Conservation (phyloP, 1,140 invertebrate genomes). For the Drosophila ercepeae region DNA sequence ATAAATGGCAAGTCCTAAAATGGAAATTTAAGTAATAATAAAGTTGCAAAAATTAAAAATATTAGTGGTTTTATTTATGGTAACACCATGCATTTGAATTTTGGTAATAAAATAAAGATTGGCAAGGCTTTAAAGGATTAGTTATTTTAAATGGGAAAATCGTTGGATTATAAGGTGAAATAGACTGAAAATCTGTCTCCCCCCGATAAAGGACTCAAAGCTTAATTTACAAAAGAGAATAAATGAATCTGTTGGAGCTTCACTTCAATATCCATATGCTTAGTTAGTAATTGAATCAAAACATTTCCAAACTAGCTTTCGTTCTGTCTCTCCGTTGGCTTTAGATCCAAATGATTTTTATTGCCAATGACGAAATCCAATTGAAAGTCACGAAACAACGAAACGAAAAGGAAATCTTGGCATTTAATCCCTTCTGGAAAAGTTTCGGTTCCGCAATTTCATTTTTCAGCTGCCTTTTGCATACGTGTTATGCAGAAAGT, state of each 20-base stretch:
- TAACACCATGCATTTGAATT: no score
- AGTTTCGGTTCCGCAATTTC: conserved; percentile 35
- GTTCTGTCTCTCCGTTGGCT: conserved; percentile 44
- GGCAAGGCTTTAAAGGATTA: no score
- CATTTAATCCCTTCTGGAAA: conserved; percentile 60
- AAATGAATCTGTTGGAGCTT: background rate
- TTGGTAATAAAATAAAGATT: no score
- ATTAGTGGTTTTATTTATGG: conserved; percentile 5
- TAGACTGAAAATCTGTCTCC: conserved; percentile 18
- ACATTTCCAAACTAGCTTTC: conserved; percentile 63
- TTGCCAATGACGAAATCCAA: conserved; percentile 73
- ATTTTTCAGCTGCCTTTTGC: conserved; percentile 48
- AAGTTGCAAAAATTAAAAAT: conserved; percentile 73
- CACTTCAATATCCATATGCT: conserved; percentile 3
- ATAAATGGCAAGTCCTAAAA: conserved; percentile 28
- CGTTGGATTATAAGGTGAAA: no score
- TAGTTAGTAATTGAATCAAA: conserved; percentile 69
- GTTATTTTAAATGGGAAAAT: no score
- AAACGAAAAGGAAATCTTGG: conserved; percentile 33
- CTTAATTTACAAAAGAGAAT: conserved; percentile 65
- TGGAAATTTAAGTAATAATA: conserved; percentile 73
- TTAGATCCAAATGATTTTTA: conserved; percentile 71
- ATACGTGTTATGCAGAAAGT: conserved; percentile 50
- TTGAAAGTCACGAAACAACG: conserved; percentile 55
- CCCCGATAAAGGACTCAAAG: conserved; percentile 43